Conservation (phyloP, 2,113 vertebrate genomes). For the Rhineura floridana region DNA sequence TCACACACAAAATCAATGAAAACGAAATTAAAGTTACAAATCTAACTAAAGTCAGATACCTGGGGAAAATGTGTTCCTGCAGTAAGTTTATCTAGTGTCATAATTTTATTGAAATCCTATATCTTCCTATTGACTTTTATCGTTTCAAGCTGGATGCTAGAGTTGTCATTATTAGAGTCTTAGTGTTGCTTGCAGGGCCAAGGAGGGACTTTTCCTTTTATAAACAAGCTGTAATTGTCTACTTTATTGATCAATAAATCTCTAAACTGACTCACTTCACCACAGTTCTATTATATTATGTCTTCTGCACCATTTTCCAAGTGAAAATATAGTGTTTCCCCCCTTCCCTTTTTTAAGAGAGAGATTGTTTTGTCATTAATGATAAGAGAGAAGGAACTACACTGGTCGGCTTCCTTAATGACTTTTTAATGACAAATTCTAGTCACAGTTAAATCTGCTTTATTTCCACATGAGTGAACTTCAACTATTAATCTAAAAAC, state of each 20-base stretch:
- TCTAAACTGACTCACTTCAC: constrained; percentile 61
- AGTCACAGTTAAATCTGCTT: constrained; percentile 52
- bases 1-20: constrained; percentile 72
- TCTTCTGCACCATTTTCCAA: constrained; percentile 38
- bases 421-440: constrained; percentile 69
- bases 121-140: constrained; percentile 83
- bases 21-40: constrained; percentile 84
- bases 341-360: constrained; percentile 33
- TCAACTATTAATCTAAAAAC: constrained; percentile 53
- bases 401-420: constrained; percentile 49
- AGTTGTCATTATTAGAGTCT: constrained; percentile 69
- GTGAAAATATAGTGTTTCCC: constrained; percentile 33
- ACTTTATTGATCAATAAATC: constrained; percentile 79
- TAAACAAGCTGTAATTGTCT: constrained; percentile 76
- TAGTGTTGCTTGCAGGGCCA: constrained; percentile 51
- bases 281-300: constrained; percentile 9
- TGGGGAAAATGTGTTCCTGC: constrained; percentile 75
- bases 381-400: constrained; percentile 50
- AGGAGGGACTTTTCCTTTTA: constrained; percentile 56
- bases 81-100: constrained; percentile 79
- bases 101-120: constrained; percentile 85
- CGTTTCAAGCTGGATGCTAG: constrained; percentile 67
- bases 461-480: constrained; percentile 60
- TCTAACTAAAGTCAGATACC: constrained; percentile 73
- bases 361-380: constrained; percentile 70